Percentiles rank a stretch among this genome's conserved stretches.
These are phyloP conservation scores for Brachionus paranguensis DNA, from an alignment of 1,140 invertebrate species.

Conservation along the genomic window DNA sequence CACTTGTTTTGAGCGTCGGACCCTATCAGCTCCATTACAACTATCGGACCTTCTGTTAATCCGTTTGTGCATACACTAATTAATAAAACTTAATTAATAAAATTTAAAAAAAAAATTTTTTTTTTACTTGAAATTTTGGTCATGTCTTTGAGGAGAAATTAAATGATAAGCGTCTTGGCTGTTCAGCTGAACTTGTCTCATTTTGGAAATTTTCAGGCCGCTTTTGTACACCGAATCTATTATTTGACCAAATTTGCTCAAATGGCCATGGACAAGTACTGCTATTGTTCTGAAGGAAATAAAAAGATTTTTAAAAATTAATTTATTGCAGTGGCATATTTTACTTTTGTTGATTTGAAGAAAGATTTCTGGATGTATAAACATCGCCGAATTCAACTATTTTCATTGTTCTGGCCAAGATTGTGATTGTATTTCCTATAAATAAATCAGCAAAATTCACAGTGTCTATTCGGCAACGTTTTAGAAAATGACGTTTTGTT, in stretches of 20 bases:
- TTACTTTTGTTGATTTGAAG: constrained; percentile 47
- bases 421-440: constrained; percentile 68
- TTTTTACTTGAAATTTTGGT: constrained; percentile 22
- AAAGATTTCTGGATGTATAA: constrained; percentile 43
- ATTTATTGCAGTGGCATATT: constrained; percentile 40
- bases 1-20: constrained; percentile 61
- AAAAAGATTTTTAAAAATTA: neutral
- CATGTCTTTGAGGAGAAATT: constrained; percentile 17
- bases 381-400: constrained; percentile 71
- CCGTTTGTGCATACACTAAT: constrained; percentile 11
- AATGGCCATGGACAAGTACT: constrained; percentile 41
- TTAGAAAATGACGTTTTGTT: constrained; percentile 68
- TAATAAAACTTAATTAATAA: neutral
- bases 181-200: constrained; percentile 55
- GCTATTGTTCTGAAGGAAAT: constrained; percentile 37
- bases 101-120: neutral
- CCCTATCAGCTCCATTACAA: constrained; percentile 70
- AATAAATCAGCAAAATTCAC: constrained; percentile 67
- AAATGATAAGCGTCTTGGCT: constrained; percentile 11
- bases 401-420: constrained; percentile 70
- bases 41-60: constrained; percentile 63
- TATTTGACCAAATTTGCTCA: constrained; percentile 61
- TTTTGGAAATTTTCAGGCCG: constrained; percentile 66
- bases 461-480: constrained; percentile 64
- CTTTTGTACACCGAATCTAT: constrained; percentile 63